phyloP scores from a whole-genome alignment of 2,113 vertebrate genomes.

The Numenius arquata region DNA sequence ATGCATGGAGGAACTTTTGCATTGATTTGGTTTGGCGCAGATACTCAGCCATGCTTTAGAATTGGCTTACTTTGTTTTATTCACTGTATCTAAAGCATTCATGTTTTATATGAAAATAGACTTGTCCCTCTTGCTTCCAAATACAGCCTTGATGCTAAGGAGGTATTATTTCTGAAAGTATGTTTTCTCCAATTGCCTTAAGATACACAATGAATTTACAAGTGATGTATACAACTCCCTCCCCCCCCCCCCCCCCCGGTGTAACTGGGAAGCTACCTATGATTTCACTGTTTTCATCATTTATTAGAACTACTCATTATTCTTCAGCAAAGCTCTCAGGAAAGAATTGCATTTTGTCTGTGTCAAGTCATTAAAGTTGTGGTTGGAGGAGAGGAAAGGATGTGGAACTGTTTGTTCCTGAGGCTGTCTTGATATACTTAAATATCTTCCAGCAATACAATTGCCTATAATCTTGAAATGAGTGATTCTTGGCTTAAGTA shows the following conservation, averaged over 20 bases:
- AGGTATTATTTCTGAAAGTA: neutral
- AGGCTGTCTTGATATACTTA: neutral
- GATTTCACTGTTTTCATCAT: neutral
- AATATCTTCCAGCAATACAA: neutral
- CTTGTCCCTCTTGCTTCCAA: neutral
- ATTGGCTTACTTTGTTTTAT: neutral
- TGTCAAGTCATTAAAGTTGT: neutral
- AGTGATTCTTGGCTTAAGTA: neutral
- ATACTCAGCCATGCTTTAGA: neutral
- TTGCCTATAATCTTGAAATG: neutral
- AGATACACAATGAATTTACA: neutral
- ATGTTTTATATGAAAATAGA: neutral
- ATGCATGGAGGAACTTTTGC: neutral
- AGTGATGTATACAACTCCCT: neutral
- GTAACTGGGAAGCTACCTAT: neutral
- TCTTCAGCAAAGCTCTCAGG: neutral
- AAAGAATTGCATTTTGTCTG: neutral
- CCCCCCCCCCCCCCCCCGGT: neutral
- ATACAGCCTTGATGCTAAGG: neutral
- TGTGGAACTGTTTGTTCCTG: slow-evolving; percentile 22
- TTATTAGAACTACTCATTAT: neutral
- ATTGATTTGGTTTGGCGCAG: neutral
- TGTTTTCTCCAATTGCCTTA: neutral
- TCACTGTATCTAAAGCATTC: neutral
- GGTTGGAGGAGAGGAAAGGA: neutral